Percentiles rank a stretch among this genome's conserved stretches.
phyloP scores from a whole-genome alignment of 1,140 invertebrate species.

The Drosophila miranda region DNA sequence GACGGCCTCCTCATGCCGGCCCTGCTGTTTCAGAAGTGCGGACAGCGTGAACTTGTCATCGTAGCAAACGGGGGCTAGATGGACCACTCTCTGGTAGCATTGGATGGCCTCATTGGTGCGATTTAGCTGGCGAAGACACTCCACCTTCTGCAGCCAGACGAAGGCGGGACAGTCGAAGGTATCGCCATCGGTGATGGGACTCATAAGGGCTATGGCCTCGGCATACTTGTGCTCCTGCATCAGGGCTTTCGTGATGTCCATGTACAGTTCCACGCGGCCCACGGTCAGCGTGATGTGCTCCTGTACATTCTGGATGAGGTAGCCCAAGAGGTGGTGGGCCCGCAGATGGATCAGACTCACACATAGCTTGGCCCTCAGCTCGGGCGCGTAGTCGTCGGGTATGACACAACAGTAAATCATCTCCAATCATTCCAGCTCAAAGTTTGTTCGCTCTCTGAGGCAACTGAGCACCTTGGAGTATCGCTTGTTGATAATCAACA shows the following conservation, averaged over 20 bases:
- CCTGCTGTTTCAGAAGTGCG: constrained; percentile 89
- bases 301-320: constrained; percentile 85
- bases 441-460: constrained; percentile 62
- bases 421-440: constrained; percentile 70
- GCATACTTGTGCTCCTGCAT: constrained; percentile 89
- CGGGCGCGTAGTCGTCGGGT: constrained; percentile 89
- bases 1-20: constrained; percentile 90
- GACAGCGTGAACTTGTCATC: constrained; percentile 91
- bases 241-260: constrained; percentile 95
- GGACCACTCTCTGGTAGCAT: constrained; percentile 90
- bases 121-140: constrained; percentile 90
- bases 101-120: constrained; percentile 89
- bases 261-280: constrained; percentile 92
- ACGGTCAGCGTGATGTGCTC: constrained; percentile 88
- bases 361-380: constrained; percentile 92
- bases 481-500: constrained; percentile 89
- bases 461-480: constrained; percentile 89
- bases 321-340: constrained; percentile 85
- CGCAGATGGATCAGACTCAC: constrained; percentile 91
- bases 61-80: constrained; percentile 91
- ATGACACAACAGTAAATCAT: constrained; percentile 85
- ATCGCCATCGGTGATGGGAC: constrained; percentile 86
- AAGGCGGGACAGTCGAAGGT: constrained; percentile 90
- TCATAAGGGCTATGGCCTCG: constrained; percentile 85
- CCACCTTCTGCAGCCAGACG: constrained; percentile 95